Evolutionary conservation across 2,113 vertebrate genomes (phyloP).

Genomic region (Thunnus thynnus): DNA sequence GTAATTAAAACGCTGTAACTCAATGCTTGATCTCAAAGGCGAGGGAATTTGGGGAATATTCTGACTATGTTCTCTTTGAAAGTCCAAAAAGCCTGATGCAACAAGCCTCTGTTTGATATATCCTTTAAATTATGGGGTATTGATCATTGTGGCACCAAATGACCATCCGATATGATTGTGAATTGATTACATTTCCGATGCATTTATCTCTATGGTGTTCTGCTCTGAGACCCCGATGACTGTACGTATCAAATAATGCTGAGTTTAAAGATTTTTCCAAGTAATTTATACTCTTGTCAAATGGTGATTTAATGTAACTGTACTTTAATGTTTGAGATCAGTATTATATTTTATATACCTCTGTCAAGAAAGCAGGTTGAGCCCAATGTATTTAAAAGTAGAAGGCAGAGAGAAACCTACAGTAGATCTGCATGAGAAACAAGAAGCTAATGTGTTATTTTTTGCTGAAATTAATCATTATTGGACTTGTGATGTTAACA

Average conservation of each 20-base stretch:
- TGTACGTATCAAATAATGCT: conserved; percentile 64
- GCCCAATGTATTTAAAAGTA: conserved; percentile 62
- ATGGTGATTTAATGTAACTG: conserved; percentile 74
- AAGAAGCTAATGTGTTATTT: conserved; percentile 51
- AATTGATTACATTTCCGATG: conserved; percentile 60
- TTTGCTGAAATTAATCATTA: conserved; percentile 67
- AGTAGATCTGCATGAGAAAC: conserved; percentile 70
- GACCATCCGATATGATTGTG: conserved; percentile 59
- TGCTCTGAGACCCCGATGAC: conserved; percentile 48
- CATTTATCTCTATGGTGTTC: conserved; percentile 63
- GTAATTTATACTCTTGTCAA: conserved; percentile 72
- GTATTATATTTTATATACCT: conserved; percentile 69
- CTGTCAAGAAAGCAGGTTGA: conserved; percentile 47
- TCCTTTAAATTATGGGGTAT: conserved; percentile 49
- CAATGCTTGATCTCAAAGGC: conserved; percentile 10
- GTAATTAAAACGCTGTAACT: conserved; percentile 1
- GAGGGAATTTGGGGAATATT: conserved; percentile 3
- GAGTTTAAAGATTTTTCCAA: conserved; percentile 54
- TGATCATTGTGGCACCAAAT: conserved; percentile 62
- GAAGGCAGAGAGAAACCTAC: conserved; percentile 49
- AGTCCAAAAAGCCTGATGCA: conserved; percentile 14
- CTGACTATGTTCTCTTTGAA: conserved; percentile 21
- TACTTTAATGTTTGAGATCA: conserved; percentile 75
- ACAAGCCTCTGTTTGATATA: conserved; percentile 9
- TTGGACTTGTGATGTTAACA: conserved; percentile 80